Conservation (phyloP, 2,113 vertebrate species). For the Heliornis fulica region DNA sequence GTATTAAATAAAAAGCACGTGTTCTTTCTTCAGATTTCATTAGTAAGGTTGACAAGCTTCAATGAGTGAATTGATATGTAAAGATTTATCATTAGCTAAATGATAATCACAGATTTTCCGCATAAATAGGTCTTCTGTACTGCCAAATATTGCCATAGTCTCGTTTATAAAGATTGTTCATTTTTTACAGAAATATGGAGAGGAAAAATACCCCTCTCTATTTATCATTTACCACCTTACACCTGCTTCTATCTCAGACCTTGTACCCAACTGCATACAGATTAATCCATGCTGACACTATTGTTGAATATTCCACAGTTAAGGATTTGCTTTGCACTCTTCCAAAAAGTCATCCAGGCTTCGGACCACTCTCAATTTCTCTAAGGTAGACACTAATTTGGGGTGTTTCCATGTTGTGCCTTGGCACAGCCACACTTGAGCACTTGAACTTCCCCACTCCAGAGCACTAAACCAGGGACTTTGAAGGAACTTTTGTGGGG, state of each 20-base stretch:
- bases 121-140: neutral
- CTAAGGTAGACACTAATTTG: neutral
- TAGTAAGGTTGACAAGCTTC: neutral
- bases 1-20: neutral
- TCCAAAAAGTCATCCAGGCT: neutral
- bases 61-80: neutral
- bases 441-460: neutral
- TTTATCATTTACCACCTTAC: neutral
- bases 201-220: accelerated
- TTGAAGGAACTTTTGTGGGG: neutral
- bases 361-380: neutral
- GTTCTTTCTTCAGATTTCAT: neutral
- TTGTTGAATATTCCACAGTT: neutral
- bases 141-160: neutral
- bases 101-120: neutral
- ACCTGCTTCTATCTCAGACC: neutral
- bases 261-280: neutral
- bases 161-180: neutral
- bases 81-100: neutral
- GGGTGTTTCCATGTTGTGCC: neutral
- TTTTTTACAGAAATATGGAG: neutral
- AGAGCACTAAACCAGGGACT: neutral
- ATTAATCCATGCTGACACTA: neutral
- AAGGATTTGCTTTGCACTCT: neutral
- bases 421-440: neutral